Conservation (phyloP, 2,888 invertebrate species). For the Caradrina clavipalpis region DNA sequence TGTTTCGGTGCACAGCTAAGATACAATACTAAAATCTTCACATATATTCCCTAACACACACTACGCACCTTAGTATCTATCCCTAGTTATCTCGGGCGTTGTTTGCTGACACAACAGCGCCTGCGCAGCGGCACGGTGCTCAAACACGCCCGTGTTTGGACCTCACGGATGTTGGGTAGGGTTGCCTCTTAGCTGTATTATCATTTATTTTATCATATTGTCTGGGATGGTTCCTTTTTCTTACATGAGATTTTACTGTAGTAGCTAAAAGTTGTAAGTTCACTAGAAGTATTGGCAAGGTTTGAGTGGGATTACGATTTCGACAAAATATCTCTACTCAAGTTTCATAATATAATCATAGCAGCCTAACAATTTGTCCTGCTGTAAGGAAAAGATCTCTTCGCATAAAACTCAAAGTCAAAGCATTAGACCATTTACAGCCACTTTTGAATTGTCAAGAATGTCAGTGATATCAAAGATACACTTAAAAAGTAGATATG, state of each 20-base stretch:
- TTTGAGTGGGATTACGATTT: too few relatives aligned
- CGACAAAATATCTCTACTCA: too few relatives aligned
- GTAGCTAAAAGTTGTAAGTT: too few relatives aligned
- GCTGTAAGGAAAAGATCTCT: too few relatives aligned
- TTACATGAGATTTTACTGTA: not conserved
- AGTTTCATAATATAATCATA: too few relatives aligned
- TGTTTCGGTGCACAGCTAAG: not conserved
- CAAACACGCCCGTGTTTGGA: constrained; percentile 77
- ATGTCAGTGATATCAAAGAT: too few relatives aligned
- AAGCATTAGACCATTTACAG: too few relatives aligned
- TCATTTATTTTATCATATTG: constrained; percentile 24
- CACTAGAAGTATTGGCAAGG: not conserved
- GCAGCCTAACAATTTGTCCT: too few relatives aligned
- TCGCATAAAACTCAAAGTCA: too few relatives aligned
- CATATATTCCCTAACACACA: constrained; percentile 15
- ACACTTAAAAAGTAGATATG: too few relatives aligned
- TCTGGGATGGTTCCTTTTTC: not conserved
- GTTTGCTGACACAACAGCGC: constrained; percentile 79
- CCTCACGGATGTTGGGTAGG: constrained; percentile 82
- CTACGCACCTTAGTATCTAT: constrained; percentile 49
- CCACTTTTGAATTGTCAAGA: too few relatives aligned
- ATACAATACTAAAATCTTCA: constrained; percentile 6
- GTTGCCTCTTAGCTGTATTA: constrained; percentile 62
- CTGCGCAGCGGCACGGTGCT: constrained; percentile 71
- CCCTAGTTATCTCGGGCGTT: constrained; percentile 70